Evolutionary conservation across 2,888 invertebrate species (phyloP).

Genomic region (Chrysodeixis includens): DNA sequence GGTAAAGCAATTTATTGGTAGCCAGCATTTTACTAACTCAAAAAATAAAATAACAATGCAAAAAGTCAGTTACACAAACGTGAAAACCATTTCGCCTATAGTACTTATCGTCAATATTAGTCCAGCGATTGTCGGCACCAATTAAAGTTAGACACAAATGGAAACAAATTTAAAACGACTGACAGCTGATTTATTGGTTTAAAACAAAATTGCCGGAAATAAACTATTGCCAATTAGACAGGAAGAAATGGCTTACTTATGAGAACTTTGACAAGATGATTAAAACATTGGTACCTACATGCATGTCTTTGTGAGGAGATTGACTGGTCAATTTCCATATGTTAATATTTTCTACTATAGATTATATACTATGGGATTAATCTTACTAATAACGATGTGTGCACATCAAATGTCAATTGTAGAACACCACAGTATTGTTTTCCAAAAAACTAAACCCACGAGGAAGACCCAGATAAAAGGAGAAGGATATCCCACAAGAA

Average conservation of each 20-base stretch:
- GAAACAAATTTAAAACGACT: slow-evolving; percentile 35
- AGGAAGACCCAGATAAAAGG: no score
- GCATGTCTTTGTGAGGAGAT: slow-evolving; percentile 28
- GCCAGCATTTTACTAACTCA: no score
- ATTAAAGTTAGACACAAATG: slow-evolving; percentile 20
- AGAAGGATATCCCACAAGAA: no score
- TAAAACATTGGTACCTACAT: slow-evolving; percentile 29
- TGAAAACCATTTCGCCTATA: neutral
- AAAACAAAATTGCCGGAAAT: slow-evolving; percentile 42
- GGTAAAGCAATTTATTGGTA: no score
- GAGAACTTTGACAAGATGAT: slow-evolving; percentile 34
- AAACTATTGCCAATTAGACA: slow-evolving; percentile 28
- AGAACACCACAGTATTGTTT: no score
- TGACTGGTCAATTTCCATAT: slow-evolving; percentile 45
- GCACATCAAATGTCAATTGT: no score
- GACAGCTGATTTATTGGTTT: slow-evolving; percentile 40
- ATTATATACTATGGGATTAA: slow-evolving; percentile 1
- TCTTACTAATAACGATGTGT: neutral
- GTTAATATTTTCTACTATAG: slow-evolving; percentile 27
- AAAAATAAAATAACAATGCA: no score
- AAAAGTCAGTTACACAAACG: no score
- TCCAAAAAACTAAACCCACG: no score
- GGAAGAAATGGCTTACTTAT: slow-evolving; percentile 38
- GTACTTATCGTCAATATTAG: neutral
- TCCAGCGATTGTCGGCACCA: neutral